These are phyloP conservation scores for Polydrusus cervinus DNA, from an alignment of 2,888 invertebrate genomes.

Conservation along the genomic window DNA sequence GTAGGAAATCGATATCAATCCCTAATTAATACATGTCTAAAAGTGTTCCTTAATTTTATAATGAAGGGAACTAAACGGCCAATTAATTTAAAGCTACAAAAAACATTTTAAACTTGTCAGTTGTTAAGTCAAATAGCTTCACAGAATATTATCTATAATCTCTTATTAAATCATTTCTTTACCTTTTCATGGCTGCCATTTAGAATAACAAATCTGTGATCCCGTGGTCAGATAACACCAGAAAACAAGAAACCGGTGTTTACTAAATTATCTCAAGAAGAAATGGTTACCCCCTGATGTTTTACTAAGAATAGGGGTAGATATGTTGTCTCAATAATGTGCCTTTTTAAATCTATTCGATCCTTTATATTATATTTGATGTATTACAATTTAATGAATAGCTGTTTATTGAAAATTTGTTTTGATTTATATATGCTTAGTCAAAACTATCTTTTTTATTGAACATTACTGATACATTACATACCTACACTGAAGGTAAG, in stretches of 20 bases:
- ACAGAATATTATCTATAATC: conserved; percentile 53
- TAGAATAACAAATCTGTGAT: conserved; percentile 60
- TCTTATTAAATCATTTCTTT: conserved; percentile 57
- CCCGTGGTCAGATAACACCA: conserved; percentile 58
- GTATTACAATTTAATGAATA: not conserved
- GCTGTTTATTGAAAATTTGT: not conserved
- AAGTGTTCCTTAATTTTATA: conserved; percentile 38
- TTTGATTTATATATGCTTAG: not conserved
- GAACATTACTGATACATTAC: not conserved
- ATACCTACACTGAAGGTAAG: too few relatives aligned
- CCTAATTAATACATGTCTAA: conserved; percentile 36
- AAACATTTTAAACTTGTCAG: conserved; percentile 48
- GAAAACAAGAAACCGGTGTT: conserved; percentile 58
- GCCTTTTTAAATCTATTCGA: conserved; percentile 11
- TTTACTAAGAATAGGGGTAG: conserved; percentile 58
- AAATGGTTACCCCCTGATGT: conserved; percentile 54
- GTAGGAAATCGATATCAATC: conserved; percentile 17
- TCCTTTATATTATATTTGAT: not conserved
- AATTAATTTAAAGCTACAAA: conserved; percentile 41
- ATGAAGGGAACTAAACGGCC: conserved; percentile 41
- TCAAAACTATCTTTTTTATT: not conserved
- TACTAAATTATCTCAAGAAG: conserved; percentile 51
- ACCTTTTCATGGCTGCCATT: conserved; percentile 56
- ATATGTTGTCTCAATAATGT: conserved; percentile 59
- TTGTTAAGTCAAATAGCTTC: conserved; percentile 53